phyloP scores from a whole-genome alignment of 2,888 invertebrate species.

The Megalurothrips usitatus region DNA sequence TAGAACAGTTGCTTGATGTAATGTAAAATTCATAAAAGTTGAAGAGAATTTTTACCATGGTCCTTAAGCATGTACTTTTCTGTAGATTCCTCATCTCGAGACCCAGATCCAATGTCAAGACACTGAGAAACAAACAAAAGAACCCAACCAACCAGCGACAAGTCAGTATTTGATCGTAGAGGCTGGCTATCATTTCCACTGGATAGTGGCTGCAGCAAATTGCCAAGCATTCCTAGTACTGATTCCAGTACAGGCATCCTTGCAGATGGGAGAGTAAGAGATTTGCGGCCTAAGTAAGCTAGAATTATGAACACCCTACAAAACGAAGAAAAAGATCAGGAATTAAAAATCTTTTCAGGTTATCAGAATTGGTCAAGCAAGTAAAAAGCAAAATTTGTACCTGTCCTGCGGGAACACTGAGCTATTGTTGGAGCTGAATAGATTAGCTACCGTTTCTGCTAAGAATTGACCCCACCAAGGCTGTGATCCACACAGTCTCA shows the following conservation, averaged over 20 bases:
- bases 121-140: slow-evolving; percentile 70
- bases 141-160: slow-evolving; percentile 68
- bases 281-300: slow-evolving; percentile 81
- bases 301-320: slow-evolving; percentile 76
- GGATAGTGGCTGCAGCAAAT: slow-evolving; percentile 54
- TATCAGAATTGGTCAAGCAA: background rate
- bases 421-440: slow-evolving; percentile 74
- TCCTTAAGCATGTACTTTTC: slow-evolving; percentile 46
- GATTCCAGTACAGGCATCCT: slow-evolving; percentile 61
- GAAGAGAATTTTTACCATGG: slow-evolving; percentile 28
- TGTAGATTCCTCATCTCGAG: slow-evolving; percentile 43
- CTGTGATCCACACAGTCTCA: slow-evolving; percentile 69
- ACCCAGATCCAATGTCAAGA: slow-evolving; percentile 49
- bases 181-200: slow-evolving; percentile 33
- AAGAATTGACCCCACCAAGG: slow-evolving; percentile 88
- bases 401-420: slow-evolving; percentile 81
- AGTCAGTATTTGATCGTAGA: slow-evolving; percentile 56
- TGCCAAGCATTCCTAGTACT: slow-evolving; percentile 57
- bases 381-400: slow-evolving; percentile 46
- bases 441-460: slow-evolving; percentile 71
- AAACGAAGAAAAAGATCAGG: slow-evolving; percentile 32
- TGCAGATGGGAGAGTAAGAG: slow-evolving; percentile 51
- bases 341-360: too few species aligned
- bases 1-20: background rate
- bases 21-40: slow-evolving; percentile 34